phyloP scores from a whole-genome alignment of 1,140 invertebrate species.

The Brachionus angularis region DNA sequence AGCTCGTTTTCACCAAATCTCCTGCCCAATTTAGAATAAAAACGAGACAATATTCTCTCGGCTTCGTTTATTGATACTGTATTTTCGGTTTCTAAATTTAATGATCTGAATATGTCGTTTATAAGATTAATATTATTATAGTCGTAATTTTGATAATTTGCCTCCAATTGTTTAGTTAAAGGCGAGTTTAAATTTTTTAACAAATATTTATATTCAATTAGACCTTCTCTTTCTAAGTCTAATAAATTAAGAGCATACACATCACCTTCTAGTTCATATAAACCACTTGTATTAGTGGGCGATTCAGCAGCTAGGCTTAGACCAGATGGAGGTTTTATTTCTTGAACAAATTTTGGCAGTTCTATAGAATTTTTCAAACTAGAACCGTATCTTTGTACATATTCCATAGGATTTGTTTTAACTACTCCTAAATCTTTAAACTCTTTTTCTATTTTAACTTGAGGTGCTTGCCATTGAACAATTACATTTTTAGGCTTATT shows the following conservation, averaged over 20 bases:
- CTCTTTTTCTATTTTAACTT: slow-evolving; percentile 30
- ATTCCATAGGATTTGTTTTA: slow-evolving; percentile 34
- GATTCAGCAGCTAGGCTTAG: slow-evolving; percentile 8
- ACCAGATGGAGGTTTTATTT: slow-evolving; percentile 19
- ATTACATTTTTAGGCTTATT: slow-evolving; percentile 30
- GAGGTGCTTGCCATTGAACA: slow-evolving; percentile 43
- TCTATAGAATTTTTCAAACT: not conserved
- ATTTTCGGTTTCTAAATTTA: slow-evolving; percentile 13
- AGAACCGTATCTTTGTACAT: slow-evolving; percentile 40
- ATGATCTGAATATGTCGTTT: not conserved
- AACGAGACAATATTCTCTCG: slow-evolving; percentile 12
- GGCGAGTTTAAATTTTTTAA: not conserved
- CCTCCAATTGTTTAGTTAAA: slow-evolving; percentile 1
- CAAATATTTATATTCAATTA: slow-evolving; percentile 14
- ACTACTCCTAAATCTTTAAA: slow-evolving; percentile 43
- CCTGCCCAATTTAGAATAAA: not conserved
- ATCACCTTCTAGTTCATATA: slow-evolving; percentile 39
- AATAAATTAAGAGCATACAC: slow-evolving; percentile 25
- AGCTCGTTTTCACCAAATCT: slow-evolving; percentile 19
- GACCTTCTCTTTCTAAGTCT: slow-evolving; percentile 40
- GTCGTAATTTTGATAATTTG: not conserved
- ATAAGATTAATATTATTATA: not conserved
- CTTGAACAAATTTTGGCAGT: slow-evolving; percentile 40
- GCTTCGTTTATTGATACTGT: slow-evolving; percentile 40
- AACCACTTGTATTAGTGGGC: not conserved